Evolutionary conservation across 2,888 invertebrate genomes (phyloP), one percentile per base, ranked within the genome.

Genomic region (Vesta saturnalis): DNA sequence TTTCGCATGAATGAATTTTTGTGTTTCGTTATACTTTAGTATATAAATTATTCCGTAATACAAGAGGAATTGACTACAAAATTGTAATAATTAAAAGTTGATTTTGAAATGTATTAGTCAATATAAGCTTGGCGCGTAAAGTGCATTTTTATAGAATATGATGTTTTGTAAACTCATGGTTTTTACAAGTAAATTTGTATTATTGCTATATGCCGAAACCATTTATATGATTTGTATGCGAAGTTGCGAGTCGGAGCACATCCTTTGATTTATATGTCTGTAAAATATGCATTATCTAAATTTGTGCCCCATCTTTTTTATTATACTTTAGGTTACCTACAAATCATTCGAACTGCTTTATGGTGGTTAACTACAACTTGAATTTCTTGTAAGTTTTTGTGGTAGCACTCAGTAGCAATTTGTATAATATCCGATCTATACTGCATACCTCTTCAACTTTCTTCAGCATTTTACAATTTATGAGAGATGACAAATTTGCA

Each of bases 231-330:
- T 78, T 80, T 79, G 77, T 77, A 80, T 81, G 80, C 80, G 79
- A 80, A 83, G 81, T 83, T 81, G 80, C 80, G 76, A 79, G 78
- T 78, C 81, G 74, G 73, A 77, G 78, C 81, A 81, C 80, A 79
- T 78, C 78, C 77, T 78, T 77, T 82, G 82, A 82, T 82, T 80
- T 81, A 82, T 80, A 74, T 74, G 79, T 80, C 83, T 82, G 83
- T 82, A 80, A 82, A 83, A 83, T 83, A 83, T 83, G 82, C 83
- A 83, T 83, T 83, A 83, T 82, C 82, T 82, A 81, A 83, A 83
- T 83, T 83, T 82, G 82, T 78, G 82, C 79, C 82, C 80, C 77
- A 80, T 83, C 82, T 83, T 82, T 83, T 83, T 83, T 83, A 83
- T 83, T 81, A 79, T 80, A 80, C 80, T 81, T 79, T 79, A 78